These are phyloP conservation scores for Amblyraja radiata DNA, from an alignment of 2,797 vertebrate species.

Conservation along the genomic window DNA sequence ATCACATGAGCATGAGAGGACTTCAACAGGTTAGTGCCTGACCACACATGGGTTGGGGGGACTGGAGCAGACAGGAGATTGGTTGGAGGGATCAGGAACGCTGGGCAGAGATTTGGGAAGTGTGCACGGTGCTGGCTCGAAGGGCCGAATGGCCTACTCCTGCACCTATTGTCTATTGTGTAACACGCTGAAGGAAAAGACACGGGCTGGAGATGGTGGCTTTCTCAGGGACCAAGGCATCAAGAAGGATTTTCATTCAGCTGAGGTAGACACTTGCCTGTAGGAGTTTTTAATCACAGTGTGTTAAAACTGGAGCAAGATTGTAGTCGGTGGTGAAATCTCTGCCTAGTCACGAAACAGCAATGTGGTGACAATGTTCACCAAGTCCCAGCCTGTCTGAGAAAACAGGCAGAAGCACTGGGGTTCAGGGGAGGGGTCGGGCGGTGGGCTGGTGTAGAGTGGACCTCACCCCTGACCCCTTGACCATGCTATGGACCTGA, in stretches of 20 bases:
- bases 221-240: background rate
- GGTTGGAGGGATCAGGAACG: too few species aligned
- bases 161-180: too few species aligned
- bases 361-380: background rate
- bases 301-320: background rate
- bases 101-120: too few species aligned
- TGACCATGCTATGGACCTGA: too few species aligned
- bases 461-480: too few species aligned
- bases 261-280: background rate
- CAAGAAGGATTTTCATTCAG: background rate
- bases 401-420: background rate
- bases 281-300: background rate
- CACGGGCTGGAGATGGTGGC: background rate
- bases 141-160: too few species aligned
- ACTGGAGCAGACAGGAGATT: too few species aligned
- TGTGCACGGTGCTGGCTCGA: too few species aligned
- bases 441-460: too few species aligned
- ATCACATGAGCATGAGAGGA: too few species aligned
- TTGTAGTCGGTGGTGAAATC: background rate
- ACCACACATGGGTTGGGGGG: too few species aligned
- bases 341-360: background rate
- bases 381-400: slow-evolving; percentile 17
- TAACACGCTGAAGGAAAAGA: background rate
- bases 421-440: background rate
- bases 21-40: too few species aligned